Evolutionary conservation across 1,140 invertebrate species (phyloP).

Genomic region (Polypedilum pembai): DNA sequence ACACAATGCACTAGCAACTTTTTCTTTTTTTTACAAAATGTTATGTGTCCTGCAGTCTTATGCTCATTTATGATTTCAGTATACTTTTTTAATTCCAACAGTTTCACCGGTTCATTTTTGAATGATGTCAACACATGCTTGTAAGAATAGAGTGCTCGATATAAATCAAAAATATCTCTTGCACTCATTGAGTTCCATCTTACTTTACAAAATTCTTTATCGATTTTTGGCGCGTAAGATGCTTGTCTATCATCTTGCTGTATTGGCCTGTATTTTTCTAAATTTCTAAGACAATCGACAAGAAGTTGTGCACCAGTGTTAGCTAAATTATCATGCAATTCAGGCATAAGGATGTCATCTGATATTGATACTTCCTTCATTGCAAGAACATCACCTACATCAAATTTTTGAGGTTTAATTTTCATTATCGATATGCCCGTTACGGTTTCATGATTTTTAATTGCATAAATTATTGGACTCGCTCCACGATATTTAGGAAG

Average conservation of each 20-base stretch:
- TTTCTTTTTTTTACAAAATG: conserved; percentile 48
- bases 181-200: conserved; percentile 56
- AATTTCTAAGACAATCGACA: conserved; percentile 52
- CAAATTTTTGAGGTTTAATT: conserved; percentile 79
- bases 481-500: conserved; percentile 89
- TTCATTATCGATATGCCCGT: conserved; percentile 87
- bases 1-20: conserved; percentile 52
- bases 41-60: conserved; percentile 43
- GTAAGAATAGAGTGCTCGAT: conserved; percentile 57
- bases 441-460: conserved; percentile 70
- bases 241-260: conserved; percentile 53
- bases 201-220: conserved; percentile 50
- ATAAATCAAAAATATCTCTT: conserved; percentile 54
- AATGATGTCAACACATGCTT: conserved; percentile 55
- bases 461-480: conserved; percentile 67
- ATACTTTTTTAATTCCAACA: conserved; percentile 48
- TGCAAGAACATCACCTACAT: conserved; percentile 67
- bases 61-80: conserved; percentile 34
- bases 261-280: conserved; percentile 46
- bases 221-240: conserved; percentile 69
- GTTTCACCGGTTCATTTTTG: conserved; percentile 50
- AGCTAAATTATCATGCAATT: conserved; percentile 59
- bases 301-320: conserved; percentile 61
- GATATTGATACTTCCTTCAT: conserved; percentile 56
- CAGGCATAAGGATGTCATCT: conserved; percentile 54